phyloP scores from a whole-genome alignment of 2,797 vertebrate species.

The Lepus townsendii region DNA sequence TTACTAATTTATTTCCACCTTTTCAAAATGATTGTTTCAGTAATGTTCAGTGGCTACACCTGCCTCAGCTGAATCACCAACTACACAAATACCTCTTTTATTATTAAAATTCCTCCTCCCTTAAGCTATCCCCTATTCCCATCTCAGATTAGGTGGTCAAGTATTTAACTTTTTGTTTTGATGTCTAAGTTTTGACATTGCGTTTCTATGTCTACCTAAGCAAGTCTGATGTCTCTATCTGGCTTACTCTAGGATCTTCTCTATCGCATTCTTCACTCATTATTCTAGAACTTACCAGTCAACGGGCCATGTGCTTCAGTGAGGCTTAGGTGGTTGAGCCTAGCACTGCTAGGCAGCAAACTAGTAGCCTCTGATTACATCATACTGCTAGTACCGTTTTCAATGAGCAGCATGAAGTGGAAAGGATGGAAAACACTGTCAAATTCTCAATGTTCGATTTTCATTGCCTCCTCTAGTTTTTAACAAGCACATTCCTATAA shows the following conservation, averaged over 20 bases:
- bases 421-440: background rate
- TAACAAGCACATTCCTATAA: background rate
- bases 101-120: background rate
- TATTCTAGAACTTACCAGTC: background rate
- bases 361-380: background rate
- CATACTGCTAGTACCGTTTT: background rate
- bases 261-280: background rate
- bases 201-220: background rate
- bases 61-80: background rate
- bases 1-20: constrained; percentile 26
- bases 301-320: background rate
- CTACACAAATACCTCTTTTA: constrained; percentile 12
- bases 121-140: background rate
- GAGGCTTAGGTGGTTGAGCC: background rate
- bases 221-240: background rate
- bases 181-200: background rate
- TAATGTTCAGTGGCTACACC: background rate
- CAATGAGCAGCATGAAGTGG: background rate
- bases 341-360: background rate
- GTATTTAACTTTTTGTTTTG: constrained; percentile 11
- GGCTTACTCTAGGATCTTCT: background rate
- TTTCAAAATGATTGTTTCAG: constrained; percentile 29
- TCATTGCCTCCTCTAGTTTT: background rate
- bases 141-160: background rate
- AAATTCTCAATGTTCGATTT: background rate